Conservation (phyloP, 1,140 invertebrate species). For the Mesaphorura yosii region DNA sequence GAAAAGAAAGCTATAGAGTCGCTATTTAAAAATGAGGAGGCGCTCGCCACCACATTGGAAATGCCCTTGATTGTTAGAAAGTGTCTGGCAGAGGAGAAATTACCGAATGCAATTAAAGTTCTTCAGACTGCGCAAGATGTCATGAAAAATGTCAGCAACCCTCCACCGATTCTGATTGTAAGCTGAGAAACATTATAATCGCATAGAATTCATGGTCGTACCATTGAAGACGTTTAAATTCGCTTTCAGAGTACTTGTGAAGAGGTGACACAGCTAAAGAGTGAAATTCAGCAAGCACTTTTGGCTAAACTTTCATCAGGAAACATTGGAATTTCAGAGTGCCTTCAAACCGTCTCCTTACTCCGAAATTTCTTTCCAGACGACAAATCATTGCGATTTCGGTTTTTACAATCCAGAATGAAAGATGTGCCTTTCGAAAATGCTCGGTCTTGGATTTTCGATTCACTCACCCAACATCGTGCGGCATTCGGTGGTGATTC, state of each 20-base stretch:
- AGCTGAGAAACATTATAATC: neutral
- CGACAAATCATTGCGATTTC: constrained; percentile 26
- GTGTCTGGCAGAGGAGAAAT: constrained; percentile 27
- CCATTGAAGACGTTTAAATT: neutral
- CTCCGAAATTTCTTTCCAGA: constrained; percentile 29
- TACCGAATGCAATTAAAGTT: constrained; percentile 30
- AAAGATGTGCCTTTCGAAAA: constrained; percentile 28
- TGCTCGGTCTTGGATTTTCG: constrained; percentile 29
- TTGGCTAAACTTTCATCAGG: constrained; percentile 23
- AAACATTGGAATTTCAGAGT: constrained; percentile 28
- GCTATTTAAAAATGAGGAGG: constrained; percentile 11
- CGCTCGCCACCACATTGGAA: constrained; percentile 18
- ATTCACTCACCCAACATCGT: constrained; percentile 30
- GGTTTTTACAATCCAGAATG: constrained; percentile 30
- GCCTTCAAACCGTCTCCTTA: constrained; percentile 28
- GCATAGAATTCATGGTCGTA: neutral
- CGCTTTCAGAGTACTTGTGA: constrained; percentile 20
- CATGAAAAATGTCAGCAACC: constrained; percentile 16
- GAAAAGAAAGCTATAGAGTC: constrained; percentile 9
- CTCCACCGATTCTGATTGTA: constrained; percentile 12
- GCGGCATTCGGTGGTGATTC: constrained; percentile 31
- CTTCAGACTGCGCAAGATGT: constrained; percentile 25
- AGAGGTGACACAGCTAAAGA: constrained; percentile 26
- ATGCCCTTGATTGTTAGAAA: constrained; percentile 28
- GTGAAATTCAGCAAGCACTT: constrained; percentile 28